Conservation (phyloP, 2,113 vertebrate genomes). For the Seriola quinqueradiata region DNA sequence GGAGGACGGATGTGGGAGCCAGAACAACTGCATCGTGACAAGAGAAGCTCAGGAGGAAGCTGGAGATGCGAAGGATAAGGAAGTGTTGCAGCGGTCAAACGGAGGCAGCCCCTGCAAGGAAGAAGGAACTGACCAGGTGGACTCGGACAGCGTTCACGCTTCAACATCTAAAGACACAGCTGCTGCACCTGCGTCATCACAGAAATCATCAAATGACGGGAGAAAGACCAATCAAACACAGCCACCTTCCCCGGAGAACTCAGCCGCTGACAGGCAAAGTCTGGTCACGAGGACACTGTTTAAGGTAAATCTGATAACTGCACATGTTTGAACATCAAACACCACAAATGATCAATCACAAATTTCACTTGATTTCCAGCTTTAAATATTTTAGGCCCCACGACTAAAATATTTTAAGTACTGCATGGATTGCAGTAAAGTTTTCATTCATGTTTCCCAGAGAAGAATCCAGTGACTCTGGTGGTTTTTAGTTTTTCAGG, state of each 20-base stretch:
- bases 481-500: too few species aligned
- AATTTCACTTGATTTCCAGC: neutral
- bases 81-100: conserved; percentile 64
- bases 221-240: conserved; percentile 46
- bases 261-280: conserved; percentile 63
- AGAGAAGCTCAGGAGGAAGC: conserved; percentile 29
- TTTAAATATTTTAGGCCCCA: neutral
- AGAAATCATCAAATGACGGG: conserved; percentile 8
- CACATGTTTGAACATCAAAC: conserved; percentile 30
- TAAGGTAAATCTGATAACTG: conserved; percentile 44
- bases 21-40: conserved; percentile 78
- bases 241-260: conserved; percentile 52
- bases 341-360: neutral
- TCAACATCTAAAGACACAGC: conserved; percentile 59
- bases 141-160: conserved; percentile 43
- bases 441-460: too few species aligned
- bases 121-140: neutral
- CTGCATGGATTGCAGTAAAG: too few species aligned
- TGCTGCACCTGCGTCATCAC: neutral
- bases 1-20: conserved; percentile 86
- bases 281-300: conserved; percentile 62
- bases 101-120: conserved; percentile 42
- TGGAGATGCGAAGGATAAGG: conserved; percentile 56
- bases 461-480: too few species aligned
- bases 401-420: too few species aligned